Evolutionary conservation across 1,140 invertebrate genomes (phyloP).

Genomic region (Trichonephila clavipes): DNA sequence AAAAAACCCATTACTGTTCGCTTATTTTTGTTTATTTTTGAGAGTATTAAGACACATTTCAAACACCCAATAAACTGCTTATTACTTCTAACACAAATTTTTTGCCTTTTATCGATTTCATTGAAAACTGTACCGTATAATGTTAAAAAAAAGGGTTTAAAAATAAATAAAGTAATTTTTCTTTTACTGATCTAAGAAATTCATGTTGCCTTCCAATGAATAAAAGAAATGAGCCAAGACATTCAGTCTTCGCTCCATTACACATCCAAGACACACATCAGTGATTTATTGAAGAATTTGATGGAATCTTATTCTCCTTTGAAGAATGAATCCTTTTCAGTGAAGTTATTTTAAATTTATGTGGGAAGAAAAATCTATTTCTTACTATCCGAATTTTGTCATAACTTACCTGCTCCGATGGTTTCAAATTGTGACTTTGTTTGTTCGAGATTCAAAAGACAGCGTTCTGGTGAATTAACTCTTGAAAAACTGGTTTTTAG

Average conservation of each 20-base stretch:
- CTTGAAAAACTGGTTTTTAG: too few relatives aligned
- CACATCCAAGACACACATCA: background rate
- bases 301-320: background rate
- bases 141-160: too few relatives aligned
- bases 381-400: background rate
- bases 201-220: background rate
- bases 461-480: too few relatives aligned
- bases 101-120: too few relatives aligned
- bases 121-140: too few relatives aligned
- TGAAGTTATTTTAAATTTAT: background rate
- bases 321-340: background rate
- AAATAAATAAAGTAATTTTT: background rate
- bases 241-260: background rate
- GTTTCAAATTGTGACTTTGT: too few relatives aligned
- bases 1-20: too few relatives aligned
- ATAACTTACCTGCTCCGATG: background rate
- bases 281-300: constrained; percentile 5
- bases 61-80: too few relatives aligned
- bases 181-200: background rate
- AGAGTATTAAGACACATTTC: too few relatives aligned
- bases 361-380: background rate
- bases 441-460: too few relatives aligned
- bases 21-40: too few relatives aligned
- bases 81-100: too few relatives aligned
- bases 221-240: constrained; percentile 4